phyloP scores from a whole-genome alignment of 2,888 invertebrate genomes.

The Venustoraphidia nigricollis region DNA sequence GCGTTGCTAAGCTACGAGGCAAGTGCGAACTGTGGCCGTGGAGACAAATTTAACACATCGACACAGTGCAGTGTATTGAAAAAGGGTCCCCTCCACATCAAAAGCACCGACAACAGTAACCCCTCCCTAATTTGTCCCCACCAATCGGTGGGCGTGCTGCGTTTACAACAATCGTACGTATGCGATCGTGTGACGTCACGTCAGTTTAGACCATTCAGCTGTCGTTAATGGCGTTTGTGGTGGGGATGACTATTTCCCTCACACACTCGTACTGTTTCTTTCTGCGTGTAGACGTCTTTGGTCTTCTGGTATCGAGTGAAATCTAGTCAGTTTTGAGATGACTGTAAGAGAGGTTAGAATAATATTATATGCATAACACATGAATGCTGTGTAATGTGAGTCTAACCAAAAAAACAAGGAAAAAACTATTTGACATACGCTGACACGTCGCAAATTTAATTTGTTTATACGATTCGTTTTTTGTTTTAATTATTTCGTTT shows the following conservation, averaged over 20 bases:
- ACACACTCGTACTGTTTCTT: not conserved
- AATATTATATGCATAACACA: not conserved
- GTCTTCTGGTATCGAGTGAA: not conserved
- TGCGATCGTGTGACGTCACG: too few species aligned
- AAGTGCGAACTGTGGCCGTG: too few species aligned
- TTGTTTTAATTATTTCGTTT: not conserved
- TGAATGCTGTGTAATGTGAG: not conserved
- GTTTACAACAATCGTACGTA: too few species aligned
- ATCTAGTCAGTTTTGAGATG: conserved; percentile 6
- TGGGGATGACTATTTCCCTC: not conserved
- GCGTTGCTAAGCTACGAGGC: too few species aligned
- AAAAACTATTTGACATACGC: not conserved
- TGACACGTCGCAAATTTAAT: not conserved
- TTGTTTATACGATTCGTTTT: not conserved
- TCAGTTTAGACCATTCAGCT: not conserved
- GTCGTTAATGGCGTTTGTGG: not conserved
- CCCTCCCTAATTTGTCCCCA: too few species aligned
- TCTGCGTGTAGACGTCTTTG: not conserved
- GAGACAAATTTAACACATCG: too few species aligned
- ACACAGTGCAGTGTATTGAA: too few species aligned
- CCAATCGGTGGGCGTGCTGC: too few species aligned
- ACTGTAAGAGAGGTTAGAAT: conserved; percentile 5
- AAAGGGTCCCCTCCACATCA: too few species aligned
- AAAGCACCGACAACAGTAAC: too few species aligned
- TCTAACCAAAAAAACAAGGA: not conserved